Evolutionary conservation across 1,140 invertebrate species (phyloP).

Genomic region (Neodiprion virginianus): DNA sequence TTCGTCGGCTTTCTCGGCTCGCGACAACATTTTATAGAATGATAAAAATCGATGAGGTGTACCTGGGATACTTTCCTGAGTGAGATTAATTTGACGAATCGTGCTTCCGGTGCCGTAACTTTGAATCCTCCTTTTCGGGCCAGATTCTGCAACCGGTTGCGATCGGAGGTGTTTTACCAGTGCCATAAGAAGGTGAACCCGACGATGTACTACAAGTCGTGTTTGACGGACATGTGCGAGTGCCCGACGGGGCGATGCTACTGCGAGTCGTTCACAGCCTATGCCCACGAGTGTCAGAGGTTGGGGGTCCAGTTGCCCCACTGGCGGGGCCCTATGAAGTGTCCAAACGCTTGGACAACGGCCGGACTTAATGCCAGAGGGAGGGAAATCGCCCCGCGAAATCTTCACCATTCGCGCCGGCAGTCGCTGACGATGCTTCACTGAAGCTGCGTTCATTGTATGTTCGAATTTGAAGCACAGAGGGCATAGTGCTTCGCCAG

Average conservation of each 20-base stretch:
- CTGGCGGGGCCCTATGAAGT: constrained; percentile 71
- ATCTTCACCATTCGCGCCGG: neutral
- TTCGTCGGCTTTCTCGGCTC: no score
- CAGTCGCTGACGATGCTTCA: constrained; percentile 1
- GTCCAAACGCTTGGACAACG: constrained; percentile 50
- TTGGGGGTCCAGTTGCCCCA: constrained; percentile 73
- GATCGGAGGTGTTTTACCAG: constrained; percentile 53
- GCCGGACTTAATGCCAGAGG: neutral
- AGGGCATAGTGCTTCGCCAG: constrained; percentile 30
- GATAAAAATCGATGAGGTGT: no score
- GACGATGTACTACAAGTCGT: constrained; percentile 83
- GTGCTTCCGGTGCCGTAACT: neutral
- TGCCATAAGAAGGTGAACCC: constrained; percentile 80
- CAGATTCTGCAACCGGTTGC: constrained; percentile 50
- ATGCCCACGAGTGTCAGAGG: constrained; percentile 83
- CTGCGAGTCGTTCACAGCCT: constrained; percentile 89
- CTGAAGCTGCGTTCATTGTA: constrained; percentile 1
- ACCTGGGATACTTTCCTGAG: neutral
- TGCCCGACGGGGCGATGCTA: constrained; percentile 83
- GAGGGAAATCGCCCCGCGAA: neutral
- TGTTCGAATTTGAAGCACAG: constrained; percentile 19
- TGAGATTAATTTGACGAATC: neutral
- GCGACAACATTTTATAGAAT: no score
- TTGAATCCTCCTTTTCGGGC: constrained; percentile 1
- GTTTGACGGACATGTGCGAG: constrained; percentile 89